Evolutionary conservation across 2,797 vertebrate species (phyloP), one percentile per base, ranked within the genome.

Genomic region (Darevskia mixta): DNA sequence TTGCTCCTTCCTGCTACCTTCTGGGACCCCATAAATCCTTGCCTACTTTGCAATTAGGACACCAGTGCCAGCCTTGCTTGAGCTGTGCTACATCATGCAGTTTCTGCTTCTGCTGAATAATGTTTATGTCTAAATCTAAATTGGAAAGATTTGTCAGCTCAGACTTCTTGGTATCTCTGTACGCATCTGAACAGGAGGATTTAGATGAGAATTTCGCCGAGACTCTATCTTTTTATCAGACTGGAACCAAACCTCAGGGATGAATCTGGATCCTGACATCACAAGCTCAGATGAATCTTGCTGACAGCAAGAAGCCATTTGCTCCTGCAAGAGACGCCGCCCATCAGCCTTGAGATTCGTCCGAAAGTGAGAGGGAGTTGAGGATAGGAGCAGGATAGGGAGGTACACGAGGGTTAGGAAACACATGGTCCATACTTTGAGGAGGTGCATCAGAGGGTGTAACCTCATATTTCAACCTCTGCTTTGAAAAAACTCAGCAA

Each of bases 181-280:
- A 86, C 64, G 76, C 0, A 0, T 66, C 55, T 35, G 49, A 86
- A 64, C 4, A 1, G 0, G 0, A 29, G 7, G 0, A 38, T 25
- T 35, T 25, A 2, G 0, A 73, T 55, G 0, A 1, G 86, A 6
- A 86, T 43, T 79, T 78, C 67, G 13, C 27, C 1, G 80, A n/a
- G 58, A 35, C 72, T 43, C 49, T n/a, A 45, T 43, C 55, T 80
- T 85, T 66, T 2, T 25, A 83, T 64, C 0, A 82, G 0, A 25
- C 91, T 87, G 49, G 35, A 81, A 73, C 23, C 10, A 61, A 87
- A n/a, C 0, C 0, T 61, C 41, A 35, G 13, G 35, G 18, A 13
- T 49, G 13, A 88, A 71, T 38, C 86, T 66, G 8, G 0, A 0
- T 35, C 83, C 66, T 41, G 64, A 83, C 23, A 64, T 87, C 2